phyloP scores from a whole-genome alignment of 1,140 invertebrate genomes.

The Leucophenga varia region DNA sequence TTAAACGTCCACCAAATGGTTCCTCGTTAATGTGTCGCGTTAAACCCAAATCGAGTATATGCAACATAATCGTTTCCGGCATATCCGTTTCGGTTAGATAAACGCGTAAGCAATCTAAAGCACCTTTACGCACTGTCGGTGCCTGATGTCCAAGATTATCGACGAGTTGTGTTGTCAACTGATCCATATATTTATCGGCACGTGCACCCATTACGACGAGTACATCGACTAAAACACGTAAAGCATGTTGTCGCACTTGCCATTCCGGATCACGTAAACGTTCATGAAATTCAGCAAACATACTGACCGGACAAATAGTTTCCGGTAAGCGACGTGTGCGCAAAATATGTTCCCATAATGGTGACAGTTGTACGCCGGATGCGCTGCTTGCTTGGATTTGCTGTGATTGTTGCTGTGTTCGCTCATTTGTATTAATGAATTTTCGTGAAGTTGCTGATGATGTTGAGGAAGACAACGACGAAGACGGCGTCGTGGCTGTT shows the following conservation, averaged over 20 bases:
- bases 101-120: conserved; percentile 68
- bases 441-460: too few species aligned
- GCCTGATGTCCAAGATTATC: conserved; percentile 73
- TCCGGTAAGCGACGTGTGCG: conserved; percentile 62
- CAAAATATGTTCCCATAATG: conserved; percentile 75
- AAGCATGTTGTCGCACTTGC: conserved; percentile 76
- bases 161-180: conserved; percentile 67
- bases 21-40: conserved; percentile 61
- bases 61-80: conserved; percentile 62
- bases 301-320: conserved; percentile 64
- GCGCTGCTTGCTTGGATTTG: conserved; percentile 3
- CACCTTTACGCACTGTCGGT: conserved; percentile 74
- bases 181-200: conserved; percentile 63
- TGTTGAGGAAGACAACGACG: too few species aligned
- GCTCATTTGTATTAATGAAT: too few species aligned
- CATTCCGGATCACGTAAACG: conserved; percentile 76
- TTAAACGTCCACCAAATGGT: conserved; percentile 63
- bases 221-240: conserved; percentile 73
- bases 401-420: conserved; percentile 1
- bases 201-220: conserved; percentile 67
- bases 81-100: conserved; percentile 66
- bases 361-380: conserved; percentile 63
- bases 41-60: conserved; percentile 67
- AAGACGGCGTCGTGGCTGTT: neutral
- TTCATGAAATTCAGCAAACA: conserved; percentile 69